phyloP scores from a whole-genome alignment of 2,113 vertebrate species.

The Notarius quadriscutis region DNA sequence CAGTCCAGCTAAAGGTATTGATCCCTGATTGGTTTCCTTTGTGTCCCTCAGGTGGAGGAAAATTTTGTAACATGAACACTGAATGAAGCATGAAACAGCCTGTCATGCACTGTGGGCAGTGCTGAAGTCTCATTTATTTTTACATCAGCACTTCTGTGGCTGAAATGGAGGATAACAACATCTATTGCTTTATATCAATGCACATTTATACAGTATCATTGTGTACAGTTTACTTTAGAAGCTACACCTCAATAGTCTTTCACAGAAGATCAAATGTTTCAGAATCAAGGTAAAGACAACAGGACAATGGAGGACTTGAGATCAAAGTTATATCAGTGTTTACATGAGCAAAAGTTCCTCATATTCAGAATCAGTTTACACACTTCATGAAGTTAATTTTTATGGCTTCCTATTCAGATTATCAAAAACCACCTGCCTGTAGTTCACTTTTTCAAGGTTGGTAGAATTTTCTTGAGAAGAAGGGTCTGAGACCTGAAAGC shows the following conservation, averaged over 20 bases:
- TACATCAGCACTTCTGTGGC: slow-evolving; percentile 20
- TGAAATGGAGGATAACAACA: not conserved
- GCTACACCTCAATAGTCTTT: not conserved
- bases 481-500: not conserved
- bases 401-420: not conserved
- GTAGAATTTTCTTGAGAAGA: not conserved
- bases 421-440: not conserved
- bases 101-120: slow-evolving; percentile 29
- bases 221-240: not conserved
- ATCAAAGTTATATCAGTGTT: not conserved
- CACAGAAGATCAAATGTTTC: not conserved
- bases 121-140: slow-evolving; percentile 47
- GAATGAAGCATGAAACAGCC: slow-evolving; percentile 42
- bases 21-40: not conserved
- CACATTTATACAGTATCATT: not conserved
- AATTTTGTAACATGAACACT: slow-evolving; percentile 30
- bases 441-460: not conserved
- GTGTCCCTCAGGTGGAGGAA: not conserved
- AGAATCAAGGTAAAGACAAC: not conserved
- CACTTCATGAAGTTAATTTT: not conserved
- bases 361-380: not conserved
- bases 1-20: not conserved
- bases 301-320: not conserved
- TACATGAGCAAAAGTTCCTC: not conserved
- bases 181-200: not conserved